A percentile compares a stretch with the other conserved stretches of the same genome.
phyloP scores from a whole-genome alignment of 2,797 vertebrate genomes.

The Sphenodon punctatus region DNA sequence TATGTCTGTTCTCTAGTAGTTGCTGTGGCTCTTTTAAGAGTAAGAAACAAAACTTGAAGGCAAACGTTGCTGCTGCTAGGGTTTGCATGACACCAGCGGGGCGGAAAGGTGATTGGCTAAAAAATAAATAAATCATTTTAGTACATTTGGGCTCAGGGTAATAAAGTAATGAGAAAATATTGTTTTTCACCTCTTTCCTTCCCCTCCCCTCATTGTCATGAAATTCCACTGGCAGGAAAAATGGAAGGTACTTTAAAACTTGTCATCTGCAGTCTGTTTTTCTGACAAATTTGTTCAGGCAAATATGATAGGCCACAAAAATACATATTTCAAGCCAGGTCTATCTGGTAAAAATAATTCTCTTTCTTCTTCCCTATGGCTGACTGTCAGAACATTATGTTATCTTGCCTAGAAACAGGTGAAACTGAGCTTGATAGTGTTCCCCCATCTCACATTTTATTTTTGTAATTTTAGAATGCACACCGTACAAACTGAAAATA shows the following conservation, averaged over 20 bases:
- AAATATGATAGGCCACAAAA: not conserved
- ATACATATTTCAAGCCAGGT: not conserved
- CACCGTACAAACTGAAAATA: too few species aligned
- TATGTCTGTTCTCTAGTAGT: not conserved
- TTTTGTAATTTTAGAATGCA: too few species aligned
- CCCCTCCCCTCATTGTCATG: too few species aligned
- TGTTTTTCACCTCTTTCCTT: not conserved
- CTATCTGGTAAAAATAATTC: not conserved
- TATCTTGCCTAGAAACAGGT: not conserved
- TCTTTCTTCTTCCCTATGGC: not conserved
- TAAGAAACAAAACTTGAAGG: not conserved
- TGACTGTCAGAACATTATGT: not conserved
- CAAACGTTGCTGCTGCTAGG: not conserved
- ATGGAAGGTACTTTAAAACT: not conserved
- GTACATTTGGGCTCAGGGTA: not conserved
- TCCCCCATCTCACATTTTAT: too few species aligned
- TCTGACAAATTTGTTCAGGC: not conserved
- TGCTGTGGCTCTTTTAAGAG: not conserved
- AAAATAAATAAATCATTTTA: accelerated
- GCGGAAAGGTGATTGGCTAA: not conserved
- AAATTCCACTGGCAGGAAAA: not conserved
- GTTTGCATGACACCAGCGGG: accelerated
- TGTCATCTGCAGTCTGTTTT: not conserved
- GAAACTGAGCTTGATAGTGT: not conserved
- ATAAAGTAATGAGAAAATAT: not conserved